Base-by-base conservation (phyloP, 2,888 invertebrate species). In the Nudaria mundana region DNA sequence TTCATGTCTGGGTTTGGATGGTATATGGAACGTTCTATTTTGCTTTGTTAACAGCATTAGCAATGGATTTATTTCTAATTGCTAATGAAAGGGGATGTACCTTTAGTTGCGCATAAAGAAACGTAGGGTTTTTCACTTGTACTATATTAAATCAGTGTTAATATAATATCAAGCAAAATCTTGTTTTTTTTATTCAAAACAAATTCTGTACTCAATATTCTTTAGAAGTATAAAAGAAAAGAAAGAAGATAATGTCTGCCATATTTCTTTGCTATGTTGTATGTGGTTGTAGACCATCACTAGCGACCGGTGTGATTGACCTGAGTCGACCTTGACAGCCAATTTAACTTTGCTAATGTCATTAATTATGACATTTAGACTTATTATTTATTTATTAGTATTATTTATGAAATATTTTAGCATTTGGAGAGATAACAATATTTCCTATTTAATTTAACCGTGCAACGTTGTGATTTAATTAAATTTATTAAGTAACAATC, bases 81-180 rank as follows among this genome's bases (percentile, higher is more conserved):
- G 85, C 86, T 30, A 86, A 83, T 61, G 86, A 85, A 71, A 79
- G 85, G 64, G 87, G 86, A 11, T 87, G 87, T 74, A 87, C 86
- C 22, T 86, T 87, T 74, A 87, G 86, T 59, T 82, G 83, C 60
- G 86, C 87, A 12, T 86, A 63, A 66, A 32, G 35, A 28, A 43
- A 47, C 38, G 48, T 37, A 28, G 18, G 37, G 43, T 42, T 42
- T 35, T 40, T 44, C 43, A 50, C 44, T 47, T 60, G 49, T 60
- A 50, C 18, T 38, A 44, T 34, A 39, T 44, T 47, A 44, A 52
- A 48, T 44, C 35, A 41, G 34, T 53, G 40, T 35, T 47, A 59
- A 45, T 56, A 53, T 48, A 44, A 34, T 45, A 32, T 56, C 24
- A 26, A 43, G 37, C 8, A 40, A 44, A 32, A 45, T 38, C 37